Evolutionary conservation across 2,888 invertebrate genomes (phyloP).

Genomic region (Drosophila suboccidentalis): DNA sequence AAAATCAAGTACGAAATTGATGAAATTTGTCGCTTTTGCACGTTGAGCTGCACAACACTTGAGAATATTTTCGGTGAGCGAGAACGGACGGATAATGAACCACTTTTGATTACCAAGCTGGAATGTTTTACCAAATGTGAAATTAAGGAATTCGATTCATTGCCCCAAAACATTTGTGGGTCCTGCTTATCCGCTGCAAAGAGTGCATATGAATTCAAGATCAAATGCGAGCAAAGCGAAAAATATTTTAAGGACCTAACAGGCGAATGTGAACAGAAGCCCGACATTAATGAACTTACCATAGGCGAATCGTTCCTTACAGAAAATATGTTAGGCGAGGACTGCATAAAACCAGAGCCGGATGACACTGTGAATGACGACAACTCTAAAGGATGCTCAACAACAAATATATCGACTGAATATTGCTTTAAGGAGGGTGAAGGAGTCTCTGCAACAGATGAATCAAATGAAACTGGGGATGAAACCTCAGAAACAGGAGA

Average conservation of each 20-base stretch:
- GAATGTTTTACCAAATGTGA: not conserved
- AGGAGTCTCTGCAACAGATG: too few species aligned
- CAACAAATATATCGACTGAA: not conserved
- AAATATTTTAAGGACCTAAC: not conserved
- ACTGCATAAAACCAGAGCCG: not conserved
- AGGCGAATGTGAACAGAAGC: not conserved
- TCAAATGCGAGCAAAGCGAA: not conserved
- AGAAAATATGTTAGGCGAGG: not conserved
- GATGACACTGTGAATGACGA: not conserved
- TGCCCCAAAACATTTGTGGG: not conserved
- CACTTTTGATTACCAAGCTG: not conserved
- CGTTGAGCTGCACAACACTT: not conserved
- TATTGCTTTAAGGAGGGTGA: not conserved
- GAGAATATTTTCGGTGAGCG: not conserved
- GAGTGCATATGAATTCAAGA: not conserved
- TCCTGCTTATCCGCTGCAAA: not conserved
- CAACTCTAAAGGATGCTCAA: not conserved
- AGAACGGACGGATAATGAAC: not conserved
- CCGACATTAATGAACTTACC: not conserved
- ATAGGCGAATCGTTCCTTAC: not conserved
- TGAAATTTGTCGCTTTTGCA: not conserved
- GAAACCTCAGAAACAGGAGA: not conserved
- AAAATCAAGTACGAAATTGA: not conserved
- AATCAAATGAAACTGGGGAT: too few species aligned
- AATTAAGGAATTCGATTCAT: not conserved